Conservation (phyloP, 2,797 vertebrate species). For the Argya squamiceps region DNA sequence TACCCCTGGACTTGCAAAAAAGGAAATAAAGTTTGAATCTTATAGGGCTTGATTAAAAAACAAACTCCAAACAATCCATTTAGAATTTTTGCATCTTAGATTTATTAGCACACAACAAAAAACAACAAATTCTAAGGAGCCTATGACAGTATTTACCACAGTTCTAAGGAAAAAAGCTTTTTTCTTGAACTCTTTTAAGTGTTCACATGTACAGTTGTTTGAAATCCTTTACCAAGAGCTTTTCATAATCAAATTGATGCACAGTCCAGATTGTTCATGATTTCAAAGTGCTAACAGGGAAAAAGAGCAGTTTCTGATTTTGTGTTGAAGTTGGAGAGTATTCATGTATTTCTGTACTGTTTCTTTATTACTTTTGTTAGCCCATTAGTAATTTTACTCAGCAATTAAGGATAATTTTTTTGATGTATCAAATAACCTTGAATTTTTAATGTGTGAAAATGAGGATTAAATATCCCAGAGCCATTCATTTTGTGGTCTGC, state of each 20-base stretch:
- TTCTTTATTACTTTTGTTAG: background rate
- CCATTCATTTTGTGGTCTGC: slow-evolving; percentile 20
- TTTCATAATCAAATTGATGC: background rate
- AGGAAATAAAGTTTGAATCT: background rate
- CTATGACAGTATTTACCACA: background rate
- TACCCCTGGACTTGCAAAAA: background rate
- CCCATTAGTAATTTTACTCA: background rate
- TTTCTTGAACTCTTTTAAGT: background rate
- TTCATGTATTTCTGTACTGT: background rate
- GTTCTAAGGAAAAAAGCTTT: background rate
- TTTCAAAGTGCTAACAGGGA: background rate
- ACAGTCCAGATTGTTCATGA: background rate
- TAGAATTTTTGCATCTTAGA: background rate
- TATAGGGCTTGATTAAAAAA: background rate
- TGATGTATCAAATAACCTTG: slow-evolving; percentile 28
- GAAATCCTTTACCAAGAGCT: background rate
- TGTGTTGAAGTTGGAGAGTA: background rate
- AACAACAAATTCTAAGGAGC: background rate
- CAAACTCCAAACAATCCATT: background rate
- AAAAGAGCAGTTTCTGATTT: background rate
- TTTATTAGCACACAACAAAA: background rate
- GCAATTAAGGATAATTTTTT: background rate
- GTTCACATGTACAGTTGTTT: background rate
- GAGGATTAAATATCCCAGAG: slow-evolving; percentile 49
- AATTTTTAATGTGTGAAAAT: slow-evolving; percentile 9